A percentile compares a stretch with the other conserved stretches of the same genome.
Conservation (phyloP, 2,888 invertebrate genomes). For the Aelia acuminata region DNA sequence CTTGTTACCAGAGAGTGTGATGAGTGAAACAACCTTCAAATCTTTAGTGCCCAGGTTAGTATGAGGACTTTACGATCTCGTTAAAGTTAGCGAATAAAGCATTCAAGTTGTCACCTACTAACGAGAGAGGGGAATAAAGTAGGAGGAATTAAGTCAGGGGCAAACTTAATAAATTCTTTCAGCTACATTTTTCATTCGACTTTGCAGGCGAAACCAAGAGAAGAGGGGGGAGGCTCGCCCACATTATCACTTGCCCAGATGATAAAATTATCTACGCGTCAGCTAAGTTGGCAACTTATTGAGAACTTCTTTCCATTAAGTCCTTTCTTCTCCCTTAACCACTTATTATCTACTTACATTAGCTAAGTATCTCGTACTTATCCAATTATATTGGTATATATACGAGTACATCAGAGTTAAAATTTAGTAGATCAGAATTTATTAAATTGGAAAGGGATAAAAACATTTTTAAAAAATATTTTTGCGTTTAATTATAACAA, state of each 20-base stretch:
- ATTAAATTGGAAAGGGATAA: no score
- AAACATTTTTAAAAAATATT: no score
- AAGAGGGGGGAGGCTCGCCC: no score
- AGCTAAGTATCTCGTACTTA: not conserved
- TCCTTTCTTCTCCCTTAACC: not conserved
- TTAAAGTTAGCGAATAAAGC: slow-evolving; percentile 40
- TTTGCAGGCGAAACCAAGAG: slow-evolving; percentile 27
- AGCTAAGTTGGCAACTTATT: slow-evolving; percentile 12
- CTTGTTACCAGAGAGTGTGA: not conserved
- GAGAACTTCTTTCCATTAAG: slow-evolving; percentile 1
- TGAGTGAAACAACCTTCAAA: slow-evolving; percentile 32
- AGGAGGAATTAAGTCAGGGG: slow-evolving; percentile 45
- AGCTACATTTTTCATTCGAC: slow-evolving; percentile 52
- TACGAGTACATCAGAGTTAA: not conserved
- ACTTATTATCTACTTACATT: not conserved
- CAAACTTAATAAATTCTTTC: slow-evolving; percentile 53
- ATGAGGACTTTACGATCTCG: slow-evolving; percentile 35
- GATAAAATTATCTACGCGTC: slow-evolving; percentile 41
- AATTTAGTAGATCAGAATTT: no score
- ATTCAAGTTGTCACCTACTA: slow-evolving; percentile 46
- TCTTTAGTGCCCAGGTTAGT: slow-evolving; percentile 3
- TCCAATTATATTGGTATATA: not conserved
- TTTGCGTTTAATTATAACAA: no score
- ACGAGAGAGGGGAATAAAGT: slow-evolving; percentile 37
- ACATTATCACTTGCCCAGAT: slow-evolving; percentile 24